Percentiles rank a stretch among this genome's conserved stretches.
phyloP scores from a whole-genome alignment of 2,888 invertebrate species.

The Ennomos erosarius region DNA sequence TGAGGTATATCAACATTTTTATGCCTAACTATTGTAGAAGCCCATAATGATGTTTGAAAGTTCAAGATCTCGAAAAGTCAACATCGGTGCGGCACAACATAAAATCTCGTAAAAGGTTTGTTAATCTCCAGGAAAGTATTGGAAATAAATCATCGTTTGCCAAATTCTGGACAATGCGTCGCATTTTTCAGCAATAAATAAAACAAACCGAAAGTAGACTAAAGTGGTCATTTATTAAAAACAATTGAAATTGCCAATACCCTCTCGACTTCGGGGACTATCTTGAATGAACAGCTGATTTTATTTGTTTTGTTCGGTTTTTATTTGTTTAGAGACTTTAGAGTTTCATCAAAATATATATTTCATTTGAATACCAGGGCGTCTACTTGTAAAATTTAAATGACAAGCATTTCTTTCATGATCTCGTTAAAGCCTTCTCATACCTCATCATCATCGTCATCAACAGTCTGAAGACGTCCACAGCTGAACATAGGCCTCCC shows the following conservation, averaged over 20 bases:
- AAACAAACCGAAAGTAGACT: slow-evolving; percentile 18
- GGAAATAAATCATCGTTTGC: slow-evolving; percentile 14
- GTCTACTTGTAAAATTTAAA: no score
- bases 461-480: no score
- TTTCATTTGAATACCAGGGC: no score
- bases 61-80: background rate
- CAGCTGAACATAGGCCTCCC: no score
- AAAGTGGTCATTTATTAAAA: slow-evolving; percentile 18
- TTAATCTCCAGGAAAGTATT: slow-evolving; percentile 14
- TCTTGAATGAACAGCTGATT: slow-evolving; percentile 9
- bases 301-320: slow-evolving; percentile 10
- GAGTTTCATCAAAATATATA: no score
- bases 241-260: slow-evolving; percentile 26
- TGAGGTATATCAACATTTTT: background rate
- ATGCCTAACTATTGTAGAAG: background rate
- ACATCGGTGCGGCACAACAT: background rate
- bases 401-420: no score
- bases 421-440: no score
- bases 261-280: background rate
- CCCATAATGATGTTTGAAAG: slow-evolving; percentile 9
- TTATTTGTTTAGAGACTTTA: background rate
- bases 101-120: slow-evolving; percentile 17
- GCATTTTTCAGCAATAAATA: slow-evolving; percentile 17
- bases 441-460: no score
- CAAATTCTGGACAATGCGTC: slow-evolving; percentile 4